Evolutionary conservation across 2,113 vertebrate species (phyloP).

Genomic region (Gambusia affinis): DNA sequence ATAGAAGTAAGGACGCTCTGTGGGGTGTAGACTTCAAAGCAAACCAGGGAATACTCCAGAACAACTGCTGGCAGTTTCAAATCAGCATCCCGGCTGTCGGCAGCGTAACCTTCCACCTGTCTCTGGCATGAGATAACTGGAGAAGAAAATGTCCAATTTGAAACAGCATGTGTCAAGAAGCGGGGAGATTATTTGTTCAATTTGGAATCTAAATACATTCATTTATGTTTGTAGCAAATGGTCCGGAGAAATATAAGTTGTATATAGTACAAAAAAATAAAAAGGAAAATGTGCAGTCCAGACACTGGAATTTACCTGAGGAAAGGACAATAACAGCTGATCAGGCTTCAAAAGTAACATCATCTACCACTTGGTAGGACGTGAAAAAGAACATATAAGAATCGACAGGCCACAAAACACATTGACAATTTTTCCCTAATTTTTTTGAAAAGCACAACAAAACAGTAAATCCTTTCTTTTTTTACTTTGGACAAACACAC

Average conservation of each 20-base stretch:
- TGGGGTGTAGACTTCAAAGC: slow-evolving; percentile 85
- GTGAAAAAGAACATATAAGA: slow-evolving; percentile 87
- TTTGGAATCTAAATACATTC: neutral
- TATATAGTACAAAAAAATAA: too few species aligned
- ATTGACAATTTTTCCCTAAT: slow-evolving; percentile 77
- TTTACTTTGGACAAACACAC: slow-evolving; percentile 10
- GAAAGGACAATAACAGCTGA: slow-evolving; percentile 75
- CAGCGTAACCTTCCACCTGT: slow-evolving; percentile 72
- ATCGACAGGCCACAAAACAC: slow-evolving; percentile 83
- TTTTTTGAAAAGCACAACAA: slow-evolving; percentile 76
- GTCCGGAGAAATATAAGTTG: neutral
- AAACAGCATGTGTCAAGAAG: neutral
- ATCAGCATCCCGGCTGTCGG: slow-evolving; percentile 76
- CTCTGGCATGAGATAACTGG: slow-evolving; percentile 48
- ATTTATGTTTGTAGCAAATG: neutral
- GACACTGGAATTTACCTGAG: slow-evolving; percentile 12
- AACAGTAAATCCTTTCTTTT: slow-evolving; percentile 51
- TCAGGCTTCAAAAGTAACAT: slow-evolving; percentile 77
- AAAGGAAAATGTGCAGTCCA: neutral
- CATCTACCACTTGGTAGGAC: slow-evolving; percentile 90
- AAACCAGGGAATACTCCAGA: slow-evolving; percentile 83
- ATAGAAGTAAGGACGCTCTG: slow-evolving; percentile 81
- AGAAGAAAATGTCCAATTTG: slow-evolving; percentile 54
- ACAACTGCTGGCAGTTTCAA: slow-evolving; percentile 83
- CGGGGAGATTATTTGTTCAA: slow-evolving; percentile 3